These are phyloP conservation scores for Agapornis canus DNA, from an alignment of 2,797 vertebrate genomes.

Conservation along the genomic window DNA sequence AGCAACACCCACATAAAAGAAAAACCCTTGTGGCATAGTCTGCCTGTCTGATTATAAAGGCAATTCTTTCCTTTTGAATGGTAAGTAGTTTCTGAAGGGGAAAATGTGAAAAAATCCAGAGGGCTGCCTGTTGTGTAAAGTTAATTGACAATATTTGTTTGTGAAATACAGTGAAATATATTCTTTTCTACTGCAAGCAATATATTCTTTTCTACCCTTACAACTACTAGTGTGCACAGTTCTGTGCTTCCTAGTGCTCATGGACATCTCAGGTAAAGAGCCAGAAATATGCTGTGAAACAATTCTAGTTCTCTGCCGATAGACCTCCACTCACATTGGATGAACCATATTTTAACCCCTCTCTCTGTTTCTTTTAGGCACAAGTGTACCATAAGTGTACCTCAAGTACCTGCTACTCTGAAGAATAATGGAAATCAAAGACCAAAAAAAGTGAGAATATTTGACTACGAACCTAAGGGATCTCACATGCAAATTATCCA, in stretches of 20 bases:
- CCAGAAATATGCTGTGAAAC: neutral
- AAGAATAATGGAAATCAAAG: neutral
- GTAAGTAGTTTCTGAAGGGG: neutral
- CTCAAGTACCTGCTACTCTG: neutral
- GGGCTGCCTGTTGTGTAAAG: neutral
- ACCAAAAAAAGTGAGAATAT: neutral
- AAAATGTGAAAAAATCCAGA: neutral
- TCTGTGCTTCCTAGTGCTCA: neutral
- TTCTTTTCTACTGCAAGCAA: neutral
- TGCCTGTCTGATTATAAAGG: neutral
- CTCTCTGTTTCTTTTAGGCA: neutral
- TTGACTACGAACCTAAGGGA: neutral
- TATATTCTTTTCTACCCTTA: neutral
- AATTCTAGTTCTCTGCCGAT: neutral
- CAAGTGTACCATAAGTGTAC: neutral
- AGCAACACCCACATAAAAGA: neutral
- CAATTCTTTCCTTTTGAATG: neutral
- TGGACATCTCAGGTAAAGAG: neutral
- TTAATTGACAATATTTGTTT: neutral
- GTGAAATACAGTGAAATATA: neutral
- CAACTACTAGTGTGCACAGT: neutral
- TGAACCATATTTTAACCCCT: neutral
- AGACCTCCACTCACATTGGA: neutral
- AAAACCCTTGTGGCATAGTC: neutral
- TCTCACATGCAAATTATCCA: neutral